Evolutionary conservation across 1,140 invertebrate species (phyloP), one percentile per base, ranked within the genome.

Genomic region (Drosophila ercepeae): DNA sequence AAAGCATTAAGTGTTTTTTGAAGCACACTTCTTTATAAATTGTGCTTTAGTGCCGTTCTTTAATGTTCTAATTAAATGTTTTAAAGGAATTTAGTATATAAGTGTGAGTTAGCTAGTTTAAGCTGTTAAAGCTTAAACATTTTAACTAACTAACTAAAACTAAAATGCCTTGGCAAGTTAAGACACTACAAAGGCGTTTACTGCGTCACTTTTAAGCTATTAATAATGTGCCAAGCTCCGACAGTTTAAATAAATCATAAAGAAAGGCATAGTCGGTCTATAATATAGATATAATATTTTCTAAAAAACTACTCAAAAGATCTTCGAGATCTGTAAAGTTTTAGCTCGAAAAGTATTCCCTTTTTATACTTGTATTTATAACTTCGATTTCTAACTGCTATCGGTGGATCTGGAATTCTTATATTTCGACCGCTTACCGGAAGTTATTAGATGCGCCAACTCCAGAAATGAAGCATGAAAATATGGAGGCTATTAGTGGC

Each of bases 381-480:
- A 21, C 21, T 21, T 2, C 2, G 21, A 21, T 2, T 21, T 32
- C 29, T 7, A 32, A 7, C 3, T 39, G 11, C 7, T 48, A 64
- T 61, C 27, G n/a, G 13, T 65, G 2, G 13, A 67, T 65, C 60
- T 42, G 13, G 13, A 42, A 72, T 52, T 52, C 21, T 16, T 7
- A 45, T 36, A 39, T 21, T 39, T 14, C 19, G 19, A 6, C 36
- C 18, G 45, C 48, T 14, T 60, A 54, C 27, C 71, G 55, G 45
- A 34, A 25, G 34, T 55, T 45, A 60, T 86, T 86, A 86, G 82
- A 64, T 68, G 21, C 77, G 82, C 73, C 44, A 86, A 36, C 34
- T 48, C n/a, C 36, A 41, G 63, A 86, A 86, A 88, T 86, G 81
- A 88, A 69, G 82, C 81, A 65, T 86, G 76, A 86, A 86, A 74